Evolutionary conservation across 2,113 vertebrate genomes (phyloP).

Genomic region (Pipra filicauda): DNA sequence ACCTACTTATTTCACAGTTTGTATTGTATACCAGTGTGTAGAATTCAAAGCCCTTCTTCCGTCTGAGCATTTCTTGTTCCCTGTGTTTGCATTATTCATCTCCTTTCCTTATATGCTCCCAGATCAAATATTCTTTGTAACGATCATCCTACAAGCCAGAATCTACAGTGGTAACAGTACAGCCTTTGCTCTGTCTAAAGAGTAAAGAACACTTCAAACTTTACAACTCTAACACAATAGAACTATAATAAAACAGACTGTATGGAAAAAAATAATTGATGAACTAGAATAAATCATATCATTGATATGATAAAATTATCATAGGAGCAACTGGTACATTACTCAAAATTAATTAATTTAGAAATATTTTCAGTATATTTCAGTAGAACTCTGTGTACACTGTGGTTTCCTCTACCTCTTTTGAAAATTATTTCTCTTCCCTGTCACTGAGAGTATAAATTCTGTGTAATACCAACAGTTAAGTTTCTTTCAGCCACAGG

Average conservation of each 20-base stretch:
- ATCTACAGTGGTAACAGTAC: background rate
- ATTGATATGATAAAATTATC: background rate
- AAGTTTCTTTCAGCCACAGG: background rate
- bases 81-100: background rate
- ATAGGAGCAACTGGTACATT: background rate
- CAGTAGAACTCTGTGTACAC: background rate
- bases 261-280: background rate
- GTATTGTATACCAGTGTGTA: background rate
- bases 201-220: background rate
- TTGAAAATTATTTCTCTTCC: background rate
- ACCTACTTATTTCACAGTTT: background rate
- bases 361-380: background rate
- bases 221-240: background rate
- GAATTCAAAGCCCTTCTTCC: background rate
- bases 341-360: background rate
- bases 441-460: background rate
- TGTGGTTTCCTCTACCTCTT: background rate
- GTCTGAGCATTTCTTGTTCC: background rate
- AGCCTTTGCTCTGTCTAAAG: background rate
- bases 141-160: background rate
- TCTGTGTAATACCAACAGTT: background rate
- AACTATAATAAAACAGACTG: background rate
- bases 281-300: background rate
- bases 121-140: background rate
- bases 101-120: background rate